A percentile compares a stretch with the other conserved stretches of the same genome.
phyloP scores from a whole-genome alignment of 2,888 invertebrate genomes.

The Crossocerus cetratus region DNA sequence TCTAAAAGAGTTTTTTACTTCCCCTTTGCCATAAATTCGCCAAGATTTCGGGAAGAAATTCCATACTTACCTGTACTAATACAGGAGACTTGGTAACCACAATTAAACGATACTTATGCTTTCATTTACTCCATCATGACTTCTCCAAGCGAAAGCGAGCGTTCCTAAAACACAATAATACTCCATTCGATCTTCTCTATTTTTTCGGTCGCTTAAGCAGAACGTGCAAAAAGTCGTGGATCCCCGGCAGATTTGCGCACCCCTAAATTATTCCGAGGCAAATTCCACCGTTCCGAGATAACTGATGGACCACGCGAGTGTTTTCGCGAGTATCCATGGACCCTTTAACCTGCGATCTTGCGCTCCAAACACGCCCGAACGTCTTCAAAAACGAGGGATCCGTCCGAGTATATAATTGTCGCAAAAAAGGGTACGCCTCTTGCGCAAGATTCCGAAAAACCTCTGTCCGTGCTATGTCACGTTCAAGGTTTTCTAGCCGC shows the following conservation, averaged over 20 bases:
- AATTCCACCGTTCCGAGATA: slow-evolving; percentile 25
- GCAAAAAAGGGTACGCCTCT: slow-evolving; percentile 28
- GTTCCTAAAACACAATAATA: too few species aligned
- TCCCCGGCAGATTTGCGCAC: too few species aligned
- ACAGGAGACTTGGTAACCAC: too few species aligned
- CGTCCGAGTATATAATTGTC: slow-evolving; percentile 47
- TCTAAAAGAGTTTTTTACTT: too few species aligned
- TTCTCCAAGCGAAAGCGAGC: too few species aligned
- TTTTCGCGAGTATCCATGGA: slow-evolving; percentile 43
- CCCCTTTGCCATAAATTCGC: too few species aligned
- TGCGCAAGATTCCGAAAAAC: slow-evolving; percentile 48
- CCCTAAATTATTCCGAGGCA: slow-evolving; percentile 1
- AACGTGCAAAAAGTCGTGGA: too few species aligned
- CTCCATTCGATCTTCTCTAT: not conserved
- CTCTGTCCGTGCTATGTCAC: slow-evolving; percentile 8
- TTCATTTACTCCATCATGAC: too few species aligned
- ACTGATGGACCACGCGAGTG: slow-evolving; percentile 34
- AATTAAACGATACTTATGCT: too few species aligned
- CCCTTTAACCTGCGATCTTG: slow-evolving; percentile 28
- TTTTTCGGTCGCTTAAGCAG: not conserved
- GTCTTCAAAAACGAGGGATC: slow-evolving; percentile 31
- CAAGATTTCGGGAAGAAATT: too few species aligned
- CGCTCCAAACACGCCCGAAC: slow-evolving; percentile 17
- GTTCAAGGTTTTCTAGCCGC: slow-evolving; percentile 14
- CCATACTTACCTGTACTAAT: too few species aligned